phyloP scores from a whole-genome alignment of 2,797 vertebrate genomes.

The Anniella stebbinsi region DNA sequence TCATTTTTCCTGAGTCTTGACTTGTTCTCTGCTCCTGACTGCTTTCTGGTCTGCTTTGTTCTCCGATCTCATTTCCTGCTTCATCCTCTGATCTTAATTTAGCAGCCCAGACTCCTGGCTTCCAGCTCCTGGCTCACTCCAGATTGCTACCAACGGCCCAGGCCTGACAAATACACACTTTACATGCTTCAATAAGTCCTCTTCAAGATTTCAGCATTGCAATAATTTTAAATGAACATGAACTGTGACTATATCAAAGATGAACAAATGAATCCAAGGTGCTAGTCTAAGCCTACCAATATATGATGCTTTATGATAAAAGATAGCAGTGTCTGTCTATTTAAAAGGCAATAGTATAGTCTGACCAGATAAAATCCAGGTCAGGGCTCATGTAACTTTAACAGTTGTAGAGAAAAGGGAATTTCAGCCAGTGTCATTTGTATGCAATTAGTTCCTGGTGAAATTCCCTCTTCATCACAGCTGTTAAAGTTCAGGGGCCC shows the following conservation, averaged over 20 bases:
- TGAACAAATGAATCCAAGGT: not conserved
- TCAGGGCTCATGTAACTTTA: too few species aligned
- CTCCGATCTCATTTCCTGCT: not conserved
- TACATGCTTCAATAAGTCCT: not conserved
- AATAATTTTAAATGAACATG: not conserved
- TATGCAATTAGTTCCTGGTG: too few species aligned
- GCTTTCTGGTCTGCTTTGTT: not conserved
- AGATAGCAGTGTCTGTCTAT: not conserved
- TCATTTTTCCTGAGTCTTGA: not conserved
- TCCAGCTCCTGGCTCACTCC: not conserved
- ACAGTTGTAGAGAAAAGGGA: too few species aligned
- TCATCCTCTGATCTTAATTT: not conserved
- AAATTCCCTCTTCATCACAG: too few species aligned
- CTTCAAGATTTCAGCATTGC: not conserved
- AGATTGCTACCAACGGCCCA: not conserved
- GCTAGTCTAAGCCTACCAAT: not conserved
- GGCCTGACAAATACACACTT: not conserved
- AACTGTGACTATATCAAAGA: not conserved
- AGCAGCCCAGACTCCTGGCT: not conserved
- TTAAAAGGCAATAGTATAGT: not conserved
- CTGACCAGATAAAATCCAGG: too few species aligned
- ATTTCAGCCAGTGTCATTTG: too few species aligned
- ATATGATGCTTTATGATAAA: not conserved
- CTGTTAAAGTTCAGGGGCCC: too few species aligned
- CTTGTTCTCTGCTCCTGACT: not conserved